Percentiles rank a stretch among this genome's conserved stretches.
Evolutionary conservation across 2,888 invertebrate genomes (phyloP).

Genomic region (Cordilura impudica): DNA sequence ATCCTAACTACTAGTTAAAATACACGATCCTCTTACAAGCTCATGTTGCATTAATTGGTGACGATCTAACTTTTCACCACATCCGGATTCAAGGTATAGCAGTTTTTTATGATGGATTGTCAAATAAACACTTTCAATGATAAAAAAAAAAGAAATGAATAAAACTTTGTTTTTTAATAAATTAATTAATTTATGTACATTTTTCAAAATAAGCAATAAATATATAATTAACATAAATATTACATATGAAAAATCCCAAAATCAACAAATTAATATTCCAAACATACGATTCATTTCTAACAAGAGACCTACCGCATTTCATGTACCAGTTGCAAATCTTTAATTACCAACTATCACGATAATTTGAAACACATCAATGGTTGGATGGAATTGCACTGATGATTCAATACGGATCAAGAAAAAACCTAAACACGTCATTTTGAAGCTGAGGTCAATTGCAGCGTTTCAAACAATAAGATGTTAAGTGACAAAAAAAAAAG

Average conservation of each 20-base stretch:
- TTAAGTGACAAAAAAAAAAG: background rate
- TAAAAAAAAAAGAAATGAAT: too few species aligned
- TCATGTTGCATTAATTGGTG: too few species aligned
- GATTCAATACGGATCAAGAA: conserved; percentile 42
- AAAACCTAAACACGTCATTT: conserved; percentile 1
- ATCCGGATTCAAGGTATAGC: too few species aligned
- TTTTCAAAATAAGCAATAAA: conserved; percentile 33
- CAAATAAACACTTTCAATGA: too few species aligned
- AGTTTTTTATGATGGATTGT: too few species aligned
- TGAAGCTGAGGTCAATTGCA: background rate
- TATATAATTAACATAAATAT: conserved; percentile 35
- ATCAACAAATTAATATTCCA: conserved; percentile 26
- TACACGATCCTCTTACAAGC: too few species aligned
- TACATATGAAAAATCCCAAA: conserved; percentile 39
- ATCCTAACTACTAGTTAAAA: too few species aligned
- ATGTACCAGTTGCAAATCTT: background rate
- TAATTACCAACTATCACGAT: conserved; percentile 6
- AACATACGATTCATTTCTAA: background rate
- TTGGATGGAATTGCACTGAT: background rate
- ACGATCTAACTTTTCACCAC: too few species aligned
- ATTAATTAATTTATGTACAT: too few species aligned
- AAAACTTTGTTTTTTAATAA: too few species aligned
- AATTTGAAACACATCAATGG: background rate
- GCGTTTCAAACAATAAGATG: background rate
- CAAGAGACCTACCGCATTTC: background rate